Evolutionary conservation across 2,113 vertebrate genomes (phyloP), one percentile per base, ranked within the genome.

Genomic region (Xyliphius kryptos): DNA sequence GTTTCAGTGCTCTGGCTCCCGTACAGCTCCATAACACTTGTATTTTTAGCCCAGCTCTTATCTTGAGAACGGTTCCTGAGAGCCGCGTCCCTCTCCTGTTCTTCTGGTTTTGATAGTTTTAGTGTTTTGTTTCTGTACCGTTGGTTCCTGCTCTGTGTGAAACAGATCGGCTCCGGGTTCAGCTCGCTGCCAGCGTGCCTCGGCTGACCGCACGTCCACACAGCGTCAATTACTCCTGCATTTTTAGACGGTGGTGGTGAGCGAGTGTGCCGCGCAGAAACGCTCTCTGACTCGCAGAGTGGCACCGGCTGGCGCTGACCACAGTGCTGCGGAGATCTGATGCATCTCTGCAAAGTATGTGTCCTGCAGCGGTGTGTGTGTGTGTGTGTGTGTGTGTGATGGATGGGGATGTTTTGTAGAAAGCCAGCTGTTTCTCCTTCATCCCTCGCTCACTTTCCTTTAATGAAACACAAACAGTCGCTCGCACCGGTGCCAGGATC

Each of bases 191-290:
- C 51, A 81, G 78, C 79, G 77, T 80, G 74, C 79, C 68, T 68
- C 79, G 70, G 79, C 76, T 79, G 76, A 86, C 84, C 76, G 78
- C 85, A 85, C 69, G 79, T 86, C 85, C 84, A 83, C 78, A 82
- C 78, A 83, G 83, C 74, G 81, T 64, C 71, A 74, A 85, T 91
- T 88, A 89, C 88, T 89, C 89, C 89, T 83, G 85, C 87, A 85
- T 88, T 90, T 90, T 89, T 87, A 87, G 89, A 88, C 86, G 75
- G 83, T 86, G 80, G 81, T 73, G 77, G 26, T 83, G 89, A 89
- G 86, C 85, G 76, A 83, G 83, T 86, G 79, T 86, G 26, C 7
- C 26, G 1, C 26, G 77, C 77, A 84, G 85, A 84, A 82, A 82
- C 22, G 46, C 32, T 44, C 19, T 40, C 41, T 84, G 83, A 88